Evolutionary conservation across 1,140 invertebrate genomes (phyloP), one percentile per base, ranked within the genome.

Genomic region (Scaptomyza graminum): DNA sequence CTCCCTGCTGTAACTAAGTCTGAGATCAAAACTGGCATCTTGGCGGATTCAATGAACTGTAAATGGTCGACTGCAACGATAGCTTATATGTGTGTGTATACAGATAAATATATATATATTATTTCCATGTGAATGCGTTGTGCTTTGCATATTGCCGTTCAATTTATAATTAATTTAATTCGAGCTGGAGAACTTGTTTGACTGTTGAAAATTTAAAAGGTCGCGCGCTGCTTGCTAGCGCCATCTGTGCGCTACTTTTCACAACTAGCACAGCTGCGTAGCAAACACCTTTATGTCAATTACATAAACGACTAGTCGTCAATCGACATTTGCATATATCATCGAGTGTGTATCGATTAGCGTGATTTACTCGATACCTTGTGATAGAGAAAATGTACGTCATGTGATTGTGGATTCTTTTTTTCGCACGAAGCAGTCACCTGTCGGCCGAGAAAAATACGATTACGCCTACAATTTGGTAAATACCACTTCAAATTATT

Each of bases 401-500:
- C 83, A 87, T 87, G 83, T 87, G 83, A 87, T 87, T 87, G 82
- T 87, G 78, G 75, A 79, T 87, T 75, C 74, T 82, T 82, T 88
- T 82, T 88, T 88, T 88, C 83, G 73, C 72, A 76, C 67, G 78
- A 56, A 82, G 79, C 64, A 88, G 83, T 88, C 83, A 88, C 83
- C 83, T 88, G 82, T 82, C 83, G 61, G 75, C 73, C 79, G 43
- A 76, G 73, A 82, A 88, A 87, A 88, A 76, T 79, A 88, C 66
- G 83, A 88, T 87, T 88, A 83, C 82, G 82, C 82, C 75, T 88
- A 68, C 83, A 76, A 79, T 71, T 83, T 70, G 83, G 83, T 88
- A 73, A 88, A 80, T 88, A 64, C 22, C 25, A 43, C 41, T 57
- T 71, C 12, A 64, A 65, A 55, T 65, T 25, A 37, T 54, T n/a